These are phyloP conservation scores for Hecatera dysodea DNA, from an alignment of 2,888 invertebrate genomes.

Conservation along the genomic window DNA sequence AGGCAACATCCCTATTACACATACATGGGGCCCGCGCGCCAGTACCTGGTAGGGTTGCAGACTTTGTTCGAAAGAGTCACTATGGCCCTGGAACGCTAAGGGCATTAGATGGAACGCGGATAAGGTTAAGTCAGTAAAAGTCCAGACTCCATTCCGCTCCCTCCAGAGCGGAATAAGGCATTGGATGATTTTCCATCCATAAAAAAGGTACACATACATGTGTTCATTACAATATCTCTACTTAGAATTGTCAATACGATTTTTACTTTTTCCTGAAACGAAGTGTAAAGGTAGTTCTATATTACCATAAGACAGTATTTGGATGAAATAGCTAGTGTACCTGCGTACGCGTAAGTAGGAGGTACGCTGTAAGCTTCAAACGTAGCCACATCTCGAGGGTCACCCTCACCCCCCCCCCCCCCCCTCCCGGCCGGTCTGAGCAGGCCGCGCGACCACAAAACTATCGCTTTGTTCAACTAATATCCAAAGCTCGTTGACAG, in stretches of 20 bases:
- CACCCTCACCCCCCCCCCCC: neutral
- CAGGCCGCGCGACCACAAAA: constrained; percentile 46
- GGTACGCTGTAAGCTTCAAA: constrained; percentile 30
- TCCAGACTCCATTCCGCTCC: too few species aligned
- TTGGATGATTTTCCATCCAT: too few species aligned
- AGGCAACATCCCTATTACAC: too few species aligned
- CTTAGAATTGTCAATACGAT: constrained; percentile 40
- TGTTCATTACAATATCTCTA: constrained; percentile 29
- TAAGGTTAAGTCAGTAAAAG: too few species aligned
- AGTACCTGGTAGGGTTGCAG: too few species aligned
- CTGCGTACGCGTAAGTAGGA: constrained; percentile 7
- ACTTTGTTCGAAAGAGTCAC: too few species aligned
- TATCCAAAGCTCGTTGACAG: constrained; percentile 40
- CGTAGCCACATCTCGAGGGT: constrained; percentile 43
- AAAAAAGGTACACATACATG: constrained; percentile 4
- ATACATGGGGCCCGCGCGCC: too few species aligned
- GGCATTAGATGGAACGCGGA: too few species aligned
- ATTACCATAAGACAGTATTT: constrained; percentile 61
- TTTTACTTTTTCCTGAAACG: constrained; percentile 42
- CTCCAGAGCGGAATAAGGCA: too few species aligned
- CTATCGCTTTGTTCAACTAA: constrained; percentile 51
- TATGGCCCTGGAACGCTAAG: too few species aligned
- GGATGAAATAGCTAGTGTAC: constrained; percentile 49
- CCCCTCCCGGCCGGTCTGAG: neutral
- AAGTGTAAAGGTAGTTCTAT: constrained; percentile 48